phyloP scores from a whole-genome alignment of 30 jellyfish, hydroid and myxozoan genomes.

The Turritopsis rubra region DNA sequence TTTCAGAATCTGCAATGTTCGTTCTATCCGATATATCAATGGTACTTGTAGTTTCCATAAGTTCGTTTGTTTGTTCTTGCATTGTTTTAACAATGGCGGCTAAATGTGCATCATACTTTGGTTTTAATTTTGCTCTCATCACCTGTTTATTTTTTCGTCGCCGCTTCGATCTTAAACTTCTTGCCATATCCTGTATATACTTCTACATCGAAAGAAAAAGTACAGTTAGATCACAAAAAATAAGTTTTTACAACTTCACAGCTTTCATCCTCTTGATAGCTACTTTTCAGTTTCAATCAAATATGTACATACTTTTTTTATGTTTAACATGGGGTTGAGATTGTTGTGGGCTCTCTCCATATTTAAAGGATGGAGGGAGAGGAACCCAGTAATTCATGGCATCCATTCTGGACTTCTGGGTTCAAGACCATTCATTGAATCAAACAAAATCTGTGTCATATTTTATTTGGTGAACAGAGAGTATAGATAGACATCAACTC shows the following conservation, averaged over 20 bases:
- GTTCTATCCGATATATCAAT: not conserved
- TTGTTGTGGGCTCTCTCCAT: too few species aligned
- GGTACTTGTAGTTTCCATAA: constrained; percentile 22
- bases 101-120: constrained; percentile 31
- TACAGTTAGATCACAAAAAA: too few species aligned
- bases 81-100: constrained; percentile 16
- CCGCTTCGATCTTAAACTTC: constrained; percentile 26
- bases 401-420: too few species aligned
- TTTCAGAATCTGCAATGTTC: not conserved
- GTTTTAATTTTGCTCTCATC: constrained; percentile 15
- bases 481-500: not conserved
- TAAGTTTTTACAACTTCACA: not conserved
- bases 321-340: too few species aligned
- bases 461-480: too few species aligned
- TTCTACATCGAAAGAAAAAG: too few species aligned
- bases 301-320: not conserved
- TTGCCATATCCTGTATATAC: too few species aligned
- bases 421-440: too few species aligned
- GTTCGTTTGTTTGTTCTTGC: constrained; percentile 20
- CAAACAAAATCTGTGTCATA: too few species aligned
- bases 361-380: too few species aligned
- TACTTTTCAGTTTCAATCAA: not conserved
- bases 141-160: constrained; percentile 17
- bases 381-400: too few species aligned
- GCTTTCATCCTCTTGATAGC: not conserved